Conservation (phyloP, 2,113 vertebrate genomes). For the Callipepla squamata region DNA sequence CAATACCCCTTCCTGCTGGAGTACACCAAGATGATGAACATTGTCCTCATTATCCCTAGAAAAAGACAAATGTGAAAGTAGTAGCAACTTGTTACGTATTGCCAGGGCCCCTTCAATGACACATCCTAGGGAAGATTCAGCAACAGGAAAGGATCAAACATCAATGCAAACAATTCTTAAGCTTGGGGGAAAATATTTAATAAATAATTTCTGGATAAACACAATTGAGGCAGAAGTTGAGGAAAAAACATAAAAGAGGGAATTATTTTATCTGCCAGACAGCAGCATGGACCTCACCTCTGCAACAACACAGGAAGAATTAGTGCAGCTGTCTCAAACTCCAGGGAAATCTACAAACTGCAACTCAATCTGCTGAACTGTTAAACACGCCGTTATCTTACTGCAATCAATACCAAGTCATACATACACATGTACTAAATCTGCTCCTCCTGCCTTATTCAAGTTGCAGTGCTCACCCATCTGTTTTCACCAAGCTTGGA, state of each 20-base stretch:
- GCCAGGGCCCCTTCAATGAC: background rate
- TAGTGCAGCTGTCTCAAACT: background rate
- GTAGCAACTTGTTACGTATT: background rate
- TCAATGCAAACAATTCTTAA: background rate
- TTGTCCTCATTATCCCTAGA: background rate
- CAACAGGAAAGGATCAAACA: background rate
- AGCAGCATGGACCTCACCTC: background rate
- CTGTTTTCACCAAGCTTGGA: background rate
- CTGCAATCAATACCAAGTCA: background rate
- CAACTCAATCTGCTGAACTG: constrained; percentile 2
- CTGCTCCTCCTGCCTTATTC: background rate
- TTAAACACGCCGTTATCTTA: background rate
- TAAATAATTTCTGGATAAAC: background rate
- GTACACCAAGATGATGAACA: background rate
- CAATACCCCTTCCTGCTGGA: background rate
- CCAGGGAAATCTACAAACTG: background rate
- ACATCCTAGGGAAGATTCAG: background rate
- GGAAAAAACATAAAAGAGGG: background rate
- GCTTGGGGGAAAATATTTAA: background rate
- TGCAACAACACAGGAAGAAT: background rate
- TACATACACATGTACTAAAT: background rate
- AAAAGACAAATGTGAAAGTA: background rate
- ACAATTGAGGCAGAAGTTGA: background rate
- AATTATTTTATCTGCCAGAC: background rate
- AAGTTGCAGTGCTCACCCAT: background rate